These are phyloP conservation scores for Agrotis ipsilon DNA, from an alignment of 2,888 invertebrate species.

Conservation along the genomic window DNA sequence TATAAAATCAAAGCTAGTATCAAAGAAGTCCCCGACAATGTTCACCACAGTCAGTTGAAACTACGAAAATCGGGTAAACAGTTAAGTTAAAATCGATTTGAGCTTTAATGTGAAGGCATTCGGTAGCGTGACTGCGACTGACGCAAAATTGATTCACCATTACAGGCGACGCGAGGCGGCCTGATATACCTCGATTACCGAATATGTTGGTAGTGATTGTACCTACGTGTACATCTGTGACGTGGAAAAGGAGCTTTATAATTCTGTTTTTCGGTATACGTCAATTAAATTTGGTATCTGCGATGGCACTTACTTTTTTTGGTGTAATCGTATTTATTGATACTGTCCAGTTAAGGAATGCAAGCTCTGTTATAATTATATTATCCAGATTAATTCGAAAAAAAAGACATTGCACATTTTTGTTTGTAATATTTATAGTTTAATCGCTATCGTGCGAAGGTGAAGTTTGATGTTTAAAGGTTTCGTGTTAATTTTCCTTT, in stretches of 20 bases:
- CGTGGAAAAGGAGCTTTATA: neutral
- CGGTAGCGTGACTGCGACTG: constrained; percentile 58
- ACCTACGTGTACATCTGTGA: neutral
- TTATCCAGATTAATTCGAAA: no score
- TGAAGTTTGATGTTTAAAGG: no score
- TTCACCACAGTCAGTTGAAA: neutral
- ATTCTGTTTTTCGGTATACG: neutral
- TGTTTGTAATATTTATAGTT: no score
- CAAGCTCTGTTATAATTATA: no score
- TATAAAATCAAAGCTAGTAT: neutral
- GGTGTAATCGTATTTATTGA: no score
- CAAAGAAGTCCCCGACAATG: neutral
- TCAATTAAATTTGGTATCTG: neutral
- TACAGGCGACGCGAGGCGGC: constrained; percentile 23
- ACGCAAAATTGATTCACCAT: constrained; percentile 63
- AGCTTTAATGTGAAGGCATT: constrained; percentile 39
- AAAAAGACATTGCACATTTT: no score
- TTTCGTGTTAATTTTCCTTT: no score
- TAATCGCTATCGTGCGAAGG: no score
- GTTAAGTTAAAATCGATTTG: constrained; percentile 48
- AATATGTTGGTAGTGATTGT: constrained; percentile 28
- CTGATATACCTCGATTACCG: constrained; percentile 42
- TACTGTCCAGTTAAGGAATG: neutral
- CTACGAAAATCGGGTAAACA: constrained; percentile 36
- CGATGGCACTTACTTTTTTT: neutral